These are phyloP conservation scores for Pachyuromys duprasi DNA, from an alignment of 2,797 vertebrate species.

Conservation along the genomic window DNA sequence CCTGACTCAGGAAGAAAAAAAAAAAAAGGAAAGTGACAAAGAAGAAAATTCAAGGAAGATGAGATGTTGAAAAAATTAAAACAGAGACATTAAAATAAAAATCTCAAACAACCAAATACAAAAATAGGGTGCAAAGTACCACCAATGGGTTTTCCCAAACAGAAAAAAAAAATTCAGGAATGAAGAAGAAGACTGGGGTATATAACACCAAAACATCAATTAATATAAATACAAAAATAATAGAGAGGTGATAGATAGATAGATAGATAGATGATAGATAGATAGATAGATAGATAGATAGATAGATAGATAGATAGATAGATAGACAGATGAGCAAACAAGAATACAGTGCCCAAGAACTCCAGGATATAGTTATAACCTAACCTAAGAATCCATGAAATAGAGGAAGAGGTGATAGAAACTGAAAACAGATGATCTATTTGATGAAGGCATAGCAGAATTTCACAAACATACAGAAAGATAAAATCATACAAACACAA, in stretches of 20 bases:
- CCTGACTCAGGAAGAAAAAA: too few species aligned
- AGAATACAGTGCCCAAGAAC: background rate
- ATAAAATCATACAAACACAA: background rate
- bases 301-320: too few species aligned
- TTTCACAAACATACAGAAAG: background rate
- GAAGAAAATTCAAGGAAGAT: background rate
- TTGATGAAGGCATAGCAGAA: background rate
- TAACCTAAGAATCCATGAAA: background rate
- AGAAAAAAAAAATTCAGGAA: background rate
- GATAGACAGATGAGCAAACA: background rate
- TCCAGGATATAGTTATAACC: background rate
- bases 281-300: too few species aligned
- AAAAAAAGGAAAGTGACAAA: background rate
- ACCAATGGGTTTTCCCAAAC: background rate
- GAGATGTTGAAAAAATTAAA: background rate
- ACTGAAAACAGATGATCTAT: background rate
- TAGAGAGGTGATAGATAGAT: too few species aligned
- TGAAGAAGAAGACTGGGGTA: background rate
- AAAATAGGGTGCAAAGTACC: background rate
- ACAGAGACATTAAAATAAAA: background rate
- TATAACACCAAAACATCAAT: background rate
- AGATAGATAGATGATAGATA: too few species aligned
- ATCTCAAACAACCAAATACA: background rate
- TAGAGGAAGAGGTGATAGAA: background rate
- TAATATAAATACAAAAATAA: background rate